Base-by-base conservation (phyloP, 2,797 vertebrate genomes). In the Acipenser transmontanus region DNA sequence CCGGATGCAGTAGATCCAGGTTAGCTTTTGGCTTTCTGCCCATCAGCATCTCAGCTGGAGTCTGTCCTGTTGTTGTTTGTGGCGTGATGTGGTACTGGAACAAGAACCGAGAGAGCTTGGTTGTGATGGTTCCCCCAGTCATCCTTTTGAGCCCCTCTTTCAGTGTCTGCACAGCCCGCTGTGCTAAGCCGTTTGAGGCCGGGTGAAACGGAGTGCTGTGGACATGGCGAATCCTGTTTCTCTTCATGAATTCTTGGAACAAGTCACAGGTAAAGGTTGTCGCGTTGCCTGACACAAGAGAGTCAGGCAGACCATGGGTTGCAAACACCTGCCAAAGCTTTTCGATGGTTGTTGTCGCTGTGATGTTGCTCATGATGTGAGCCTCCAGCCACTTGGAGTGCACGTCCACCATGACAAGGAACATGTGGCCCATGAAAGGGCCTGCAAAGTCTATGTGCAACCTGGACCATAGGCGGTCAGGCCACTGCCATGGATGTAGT, bases 181-280 rank as follows among this genome's bases (percentile, higher is more conserved):
- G 0, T 54, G 51, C 51, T 54, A 54, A 54, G 8, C 51, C 2
- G 2, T 54, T 54, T 54, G 2, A 54, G 12, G 51, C 8, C 8
- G 51, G 51, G 12, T 54, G 51, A 54, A 54, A 54, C 8, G 2
- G 51, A 54, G 12, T 1, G 8, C 1, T 54, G 51, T 4, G 51
- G 8, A 12, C 51, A 52, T 54, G 12, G 1, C 3, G 2, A 8
- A 54, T 54, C 51, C 51, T 2, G 12, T 54, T 8, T 62, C 62
- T 50, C 62, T 60, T 1, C 8, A 1, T 66, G 7, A 74, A 77
- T 2, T 73, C 70, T 12, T 51, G 9, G 3, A 75, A 75, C 57
- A 67, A 34, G n/a, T 74, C 66, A 10, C 63, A 63, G 8, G 66
- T 72, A 49, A 68, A 77, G 0, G 49, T 67, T 0, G 56, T 52